Conservation (phyloP, 2,888 invertebrate species). For the Eilema griseolum region DNA sequence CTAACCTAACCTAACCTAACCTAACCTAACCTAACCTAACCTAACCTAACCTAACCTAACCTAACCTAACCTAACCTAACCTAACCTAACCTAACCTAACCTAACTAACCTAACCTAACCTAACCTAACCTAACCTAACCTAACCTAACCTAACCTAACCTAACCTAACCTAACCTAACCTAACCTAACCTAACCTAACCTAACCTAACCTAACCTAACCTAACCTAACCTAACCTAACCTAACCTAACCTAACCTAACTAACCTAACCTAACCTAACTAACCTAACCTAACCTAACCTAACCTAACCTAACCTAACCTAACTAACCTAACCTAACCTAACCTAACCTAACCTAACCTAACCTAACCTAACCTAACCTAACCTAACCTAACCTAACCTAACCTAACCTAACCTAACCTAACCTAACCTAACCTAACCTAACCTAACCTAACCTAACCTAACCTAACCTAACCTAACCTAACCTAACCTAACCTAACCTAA, state of each 20-base stretch:
- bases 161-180: slow-evolving; percentile 32
- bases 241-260: slow-evolving; percentile 47
- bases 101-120: slow-evolving; percentile 39
- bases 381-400: slow-evolving; percentile 32
- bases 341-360: slow-evolving; percentile 47
- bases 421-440: slow-evolving; percentile 36
- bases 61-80: slow-evolving; percentile 36
- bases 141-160: slow-evolving; percentile 32
- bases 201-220: slow-evolving; percentile 44
- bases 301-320: slow-evolving; percentile 47
- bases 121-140: slow-evolving; percentile 16
- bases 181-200: slow-evolving; percentile 30
- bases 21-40: slow-evolving; percentile 32
- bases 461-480: slow-evolving; percentile 5
- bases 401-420: slow-evolving; percentile 48
- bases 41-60: slow-evolving; percentile 36
- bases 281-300: slow-evolving; percentile 32
- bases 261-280: slow-evolving; percentile 50
- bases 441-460: too few relatives aligned
- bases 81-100: slow-evolving; percentile 35
- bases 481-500: slow-evolving; percentile 16
- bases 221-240: slow-evolving; percentile 34
- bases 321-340: slow-evolving; percentile 55
- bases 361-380: not conserved
- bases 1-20: slow-evolving; percentile 26